These are phyloP conservation scores for Sarcophaga carnaria DNA, from an alignment of 2,888 invertebrate species.

Conservation along the genomic window DNA sequence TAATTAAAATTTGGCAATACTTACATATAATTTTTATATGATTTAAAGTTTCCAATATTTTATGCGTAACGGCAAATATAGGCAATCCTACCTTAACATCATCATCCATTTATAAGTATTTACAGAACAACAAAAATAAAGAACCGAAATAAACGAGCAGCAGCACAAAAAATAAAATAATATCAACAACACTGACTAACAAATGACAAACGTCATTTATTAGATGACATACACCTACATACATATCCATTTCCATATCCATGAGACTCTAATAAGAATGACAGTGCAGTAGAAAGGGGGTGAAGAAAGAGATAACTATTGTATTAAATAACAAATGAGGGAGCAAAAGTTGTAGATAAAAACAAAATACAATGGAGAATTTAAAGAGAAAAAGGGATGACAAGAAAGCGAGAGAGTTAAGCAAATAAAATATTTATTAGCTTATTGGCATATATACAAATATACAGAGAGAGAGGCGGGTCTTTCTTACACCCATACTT, in stretches of 20 bases:
- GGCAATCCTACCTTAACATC: slow-evolving; percentile 21
- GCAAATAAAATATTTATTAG: background rate
- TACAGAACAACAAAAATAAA: slow-evolving; percentile 61
- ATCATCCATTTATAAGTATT: slow-evolving; percentile 58
- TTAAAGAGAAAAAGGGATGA: background rate
- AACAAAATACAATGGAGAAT: background rate
- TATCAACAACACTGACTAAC: slow-evolving; percentile 61
- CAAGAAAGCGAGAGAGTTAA: too few relatives aligned
- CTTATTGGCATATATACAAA: too few relatives aligned
- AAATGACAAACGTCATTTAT: slow-evolving; percentile 67
- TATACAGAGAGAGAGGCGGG: too few relatives aligned
- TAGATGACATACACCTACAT: slow-evolving; percentile 37
- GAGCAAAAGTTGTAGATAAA: background rate
- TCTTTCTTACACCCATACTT: too few relatives aligned
- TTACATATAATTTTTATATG: too few relatives aligned
- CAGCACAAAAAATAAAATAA: slow-evolving; percentile 55
- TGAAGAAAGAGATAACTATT: background rate
- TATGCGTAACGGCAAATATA: background rate
- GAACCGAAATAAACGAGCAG: slow-evolving; percentile 66
- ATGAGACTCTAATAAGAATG: background rate
- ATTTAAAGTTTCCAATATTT: too few relatives aligned
- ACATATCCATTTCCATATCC: too few relatives aligned
- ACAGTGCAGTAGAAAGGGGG: background rate
- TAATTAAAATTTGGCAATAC: too few relatives aligned
- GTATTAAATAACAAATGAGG: background rate